A percentile compares a stretch with the other conserved stretches of the same genome.
Evolutionary conservation across 2,113 vertebrate species (phyloP).

Genomic region (Lichenostomus cassidix): DNA sequence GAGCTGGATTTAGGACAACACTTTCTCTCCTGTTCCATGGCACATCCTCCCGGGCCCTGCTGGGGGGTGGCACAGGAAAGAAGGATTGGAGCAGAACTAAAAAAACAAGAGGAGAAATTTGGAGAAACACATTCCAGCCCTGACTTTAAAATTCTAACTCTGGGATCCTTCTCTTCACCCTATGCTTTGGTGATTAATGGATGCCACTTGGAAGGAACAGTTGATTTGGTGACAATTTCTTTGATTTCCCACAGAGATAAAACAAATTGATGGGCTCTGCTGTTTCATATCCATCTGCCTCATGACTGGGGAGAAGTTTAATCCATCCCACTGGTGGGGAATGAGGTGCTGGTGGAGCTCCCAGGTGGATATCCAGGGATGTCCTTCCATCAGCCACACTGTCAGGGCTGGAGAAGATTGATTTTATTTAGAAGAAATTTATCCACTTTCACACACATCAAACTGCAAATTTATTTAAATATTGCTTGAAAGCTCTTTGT

Average conservation of each 20-base stretch:
- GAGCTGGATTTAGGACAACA: neutral
- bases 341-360: neutral
- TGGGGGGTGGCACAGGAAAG: neutral
- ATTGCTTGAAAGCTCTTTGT: neutral
- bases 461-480: neutral
- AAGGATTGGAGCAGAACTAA: neutral
- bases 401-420: neutral
- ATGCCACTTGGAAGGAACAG: neutral
- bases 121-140: neutral
- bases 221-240: neutral
- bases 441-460: neutral
- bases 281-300: neutral
- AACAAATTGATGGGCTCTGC: neutral
- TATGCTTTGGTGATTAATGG: neutral
- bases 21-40: neutral
- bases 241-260: neutral
- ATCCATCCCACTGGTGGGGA: neutral
- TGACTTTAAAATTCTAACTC: neutral
- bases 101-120: neutral
- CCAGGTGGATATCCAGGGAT: neutral
- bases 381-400: neutral
- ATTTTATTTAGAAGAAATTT: neutral
- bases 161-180: neutral
- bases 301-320: neutral
- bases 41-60: rapidly evolving